Evolutionary conservation across 1,140 invertebrate genomes (phyloP).

Genomic region (Bombus sibiricus): DNA sequence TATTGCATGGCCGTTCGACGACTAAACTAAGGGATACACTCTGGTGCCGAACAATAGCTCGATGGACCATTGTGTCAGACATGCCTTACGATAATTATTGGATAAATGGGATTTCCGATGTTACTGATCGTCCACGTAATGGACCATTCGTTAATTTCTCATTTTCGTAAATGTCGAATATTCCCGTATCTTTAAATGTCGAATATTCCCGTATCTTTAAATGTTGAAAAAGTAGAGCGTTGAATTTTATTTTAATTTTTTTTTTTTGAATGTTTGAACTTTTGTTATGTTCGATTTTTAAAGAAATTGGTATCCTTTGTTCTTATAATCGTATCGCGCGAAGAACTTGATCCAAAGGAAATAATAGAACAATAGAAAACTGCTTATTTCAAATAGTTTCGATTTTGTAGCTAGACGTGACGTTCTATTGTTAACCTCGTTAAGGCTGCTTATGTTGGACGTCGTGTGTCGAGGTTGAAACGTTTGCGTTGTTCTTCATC

Average conservation of each 20-base stretch:
- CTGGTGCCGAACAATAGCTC: background rate
- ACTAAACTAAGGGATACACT: background rate
- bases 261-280: no score
- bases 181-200: background rate
- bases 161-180: background rate
- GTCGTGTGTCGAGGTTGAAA: background rate
- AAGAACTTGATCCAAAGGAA: background rate
- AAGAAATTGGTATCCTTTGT: background rate
- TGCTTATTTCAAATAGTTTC: background rate
- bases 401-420: no score
- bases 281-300: no score
- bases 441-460: background rate
- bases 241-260: background rate
- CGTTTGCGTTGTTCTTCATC: constrained; percentile 23
- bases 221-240: no score
- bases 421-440: background rate
- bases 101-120: background rate
- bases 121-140: background rate
- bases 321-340: background rate
- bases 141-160: background rate
- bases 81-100: background rate
- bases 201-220: background rate
- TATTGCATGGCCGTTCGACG: background rate
- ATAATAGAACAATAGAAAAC: background rate
- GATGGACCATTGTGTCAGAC: background rate